Base-by-base conservation (phyloP, 2,888 invertebrate genomes). In the Drosophila suboccidentalis region DNA sequence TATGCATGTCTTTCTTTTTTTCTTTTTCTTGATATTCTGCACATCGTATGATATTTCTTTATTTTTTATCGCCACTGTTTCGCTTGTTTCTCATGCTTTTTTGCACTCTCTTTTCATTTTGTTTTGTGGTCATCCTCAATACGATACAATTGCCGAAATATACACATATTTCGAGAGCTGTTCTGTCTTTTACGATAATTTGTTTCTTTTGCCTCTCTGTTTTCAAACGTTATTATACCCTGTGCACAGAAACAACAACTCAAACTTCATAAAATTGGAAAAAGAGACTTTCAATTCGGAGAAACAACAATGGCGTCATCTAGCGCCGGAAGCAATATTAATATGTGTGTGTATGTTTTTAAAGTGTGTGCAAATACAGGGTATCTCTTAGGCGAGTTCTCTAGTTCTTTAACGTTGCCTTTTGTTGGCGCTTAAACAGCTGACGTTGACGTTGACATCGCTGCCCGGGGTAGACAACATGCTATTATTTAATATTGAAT, bases 1-100 rank as follows among this genome's bases (percentile, higher is more conserved):
- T 36, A 36, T 8, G 10, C 13, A 13, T 70, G 63, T 80, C 36
- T 66, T 65, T 22, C 22, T 22, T 5, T 75, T 66, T 67, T 71
- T 63, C 76, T 64, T 69, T 70, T 66, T 62, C 61, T 44, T 53
- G 51, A 51, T 59, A 80, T 82, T 88, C 73, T 80, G 73, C 90
- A 70, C 70, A 84, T 90, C 87, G 83, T 86, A 87, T 71, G 90
- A 82, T 89, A 67, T 86, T 73, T 84, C 54, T 72, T 85, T 53
- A 64, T 66, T 60, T 68, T 44, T 57, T 46, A 41, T 55, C 50
- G 5, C 19, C 38, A 9, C 77, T 73, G 68, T 66, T 87, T 60
- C 65, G 64, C 75, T 68, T 69, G 66, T 84, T 81, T 77, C 64
- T 77, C 54, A 50, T 66, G 54, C 74, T 66, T 78, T 71, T 17